phyloP scores from a whole-genome alignment of 2,797 vertebrate genomes.

The Spheniscus humboldti region DNA sequence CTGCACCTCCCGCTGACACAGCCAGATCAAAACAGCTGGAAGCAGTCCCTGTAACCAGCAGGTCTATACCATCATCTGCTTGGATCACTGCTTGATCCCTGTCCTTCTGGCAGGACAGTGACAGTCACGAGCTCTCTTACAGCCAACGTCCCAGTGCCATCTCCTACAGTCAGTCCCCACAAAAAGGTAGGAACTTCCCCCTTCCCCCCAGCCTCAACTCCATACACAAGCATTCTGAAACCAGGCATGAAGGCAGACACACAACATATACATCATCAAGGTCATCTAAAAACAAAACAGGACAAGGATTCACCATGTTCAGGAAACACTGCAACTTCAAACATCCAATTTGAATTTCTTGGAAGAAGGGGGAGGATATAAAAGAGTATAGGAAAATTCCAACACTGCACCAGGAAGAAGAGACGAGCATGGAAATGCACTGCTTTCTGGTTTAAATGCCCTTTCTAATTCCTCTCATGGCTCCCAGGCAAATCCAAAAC shows the following conservation, averaged over 20 bases:
- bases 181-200: not conserved
- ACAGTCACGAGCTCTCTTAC: not conserved
- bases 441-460: constrained; percentile 49
- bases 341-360: constrained; percentile 34
- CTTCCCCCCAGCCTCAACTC: constrained; percentile 12
- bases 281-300: constrained; percentile 50
- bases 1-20: not conserved
- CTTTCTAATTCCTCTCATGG: constrained; percentile 22
- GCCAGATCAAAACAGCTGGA: not conserved
- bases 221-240: constrained; percentile 7
- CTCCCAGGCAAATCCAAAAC: constrained; percentile 51
- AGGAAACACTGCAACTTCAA: constrained; percentile 61
- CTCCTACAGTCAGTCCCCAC: not conserved
- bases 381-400: constrained; percentile 38
- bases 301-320: constrained; percentile 62
- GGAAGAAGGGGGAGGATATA: constrained; percentile 17
- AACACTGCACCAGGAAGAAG: constrained; percentile 46
- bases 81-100: not conserved
- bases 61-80: not conserved
- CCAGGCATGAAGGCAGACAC: constrained; percentile 22
- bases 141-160: not conserved
- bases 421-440: constrained; percentile 51
- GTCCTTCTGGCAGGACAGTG: not conserved
- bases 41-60: constrained; percentile 7
- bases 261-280: constrained; percentile 15